phyloP scores from a whole-genome alignment of 2,888 invertebrate species.

The Eledona agricola region DNA sequence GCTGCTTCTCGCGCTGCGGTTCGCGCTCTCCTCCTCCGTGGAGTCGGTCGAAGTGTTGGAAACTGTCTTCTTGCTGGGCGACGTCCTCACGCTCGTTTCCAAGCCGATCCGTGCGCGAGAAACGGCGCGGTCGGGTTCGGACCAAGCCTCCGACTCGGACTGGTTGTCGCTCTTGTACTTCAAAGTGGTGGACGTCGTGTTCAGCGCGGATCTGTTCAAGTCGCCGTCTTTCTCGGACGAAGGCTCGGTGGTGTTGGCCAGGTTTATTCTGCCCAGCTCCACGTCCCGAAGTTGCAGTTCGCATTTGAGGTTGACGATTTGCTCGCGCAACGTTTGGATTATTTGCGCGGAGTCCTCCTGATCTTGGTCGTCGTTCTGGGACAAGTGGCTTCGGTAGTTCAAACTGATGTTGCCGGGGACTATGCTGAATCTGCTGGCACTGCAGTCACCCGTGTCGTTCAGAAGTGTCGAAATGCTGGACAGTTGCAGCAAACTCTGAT shows the following conservation, averaged over 20 bases:
- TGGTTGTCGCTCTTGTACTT: constrained; percentile 55
- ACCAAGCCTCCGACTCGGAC: constrained; percentile 86
- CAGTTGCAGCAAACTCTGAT: constrained; percentile 64
- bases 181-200: constrained; percentile 46
- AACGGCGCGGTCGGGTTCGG: constrained; percentile 85
- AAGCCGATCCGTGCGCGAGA: constrained; percentile 81
- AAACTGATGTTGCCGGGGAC: constrained; percentile 51
- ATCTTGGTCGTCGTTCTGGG: constrained; percentile 42
- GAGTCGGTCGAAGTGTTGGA: constrained; percentile 47
- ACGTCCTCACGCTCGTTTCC: constrained; percentile 63
- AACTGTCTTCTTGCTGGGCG: constrained; percentile 51
- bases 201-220: constrained; percentile 39
- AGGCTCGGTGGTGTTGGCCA: constrained; percentile 31
- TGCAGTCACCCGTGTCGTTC: constrained; percentile 46
- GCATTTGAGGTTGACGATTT: constrained; percentile 58
- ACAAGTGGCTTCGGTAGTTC: constrained; percentile 56
- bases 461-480: constrained; percentile 64
- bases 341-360: constrained; percentile 42
- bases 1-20: constrained; percentile 29
- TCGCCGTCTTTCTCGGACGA: constrained; percentile 42
- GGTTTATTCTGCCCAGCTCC: constrained; percentile 52
- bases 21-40: constrained; percentile 53
- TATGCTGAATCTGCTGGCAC: constrained; percentile 49
- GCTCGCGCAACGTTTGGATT: constrained; percentile 54
- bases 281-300: constrained; percentile 58